Evolutionary conservation across 2,888 invertebrate genomes (phyloP).

Genomic region (Scaptomyza cyrtandrae): DNA sequence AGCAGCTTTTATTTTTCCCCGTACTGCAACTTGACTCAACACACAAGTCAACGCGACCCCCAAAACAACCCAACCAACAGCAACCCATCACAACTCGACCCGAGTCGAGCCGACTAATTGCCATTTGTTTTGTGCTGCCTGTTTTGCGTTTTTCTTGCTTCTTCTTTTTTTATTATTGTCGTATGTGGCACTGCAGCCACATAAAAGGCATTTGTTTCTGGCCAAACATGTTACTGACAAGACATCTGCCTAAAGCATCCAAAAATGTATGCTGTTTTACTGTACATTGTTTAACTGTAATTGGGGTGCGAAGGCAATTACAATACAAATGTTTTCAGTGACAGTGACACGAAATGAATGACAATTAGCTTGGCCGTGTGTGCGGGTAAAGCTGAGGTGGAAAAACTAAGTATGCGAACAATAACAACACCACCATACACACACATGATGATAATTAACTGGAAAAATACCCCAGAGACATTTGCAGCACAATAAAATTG

Average conservation of each 20-base stretch:
- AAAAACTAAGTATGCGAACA: constrained; percentile 22
- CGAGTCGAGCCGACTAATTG: constrained; percentile 58
- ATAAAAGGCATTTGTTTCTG: constrained; percentile 52
- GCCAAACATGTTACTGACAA: constrained; percentile 42
- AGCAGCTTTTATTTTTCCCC: constrained; percentile 56
- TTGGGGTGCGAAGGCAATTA: constrained; percentile 35
- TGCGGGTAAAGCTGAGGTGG: neutral
- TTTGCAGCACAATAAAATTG: constrained; percentile 17
- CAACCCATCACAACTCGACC: neutral
- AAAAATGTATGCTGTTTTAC: neutral
- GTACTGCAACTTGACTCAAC: constrained; percentile 12
- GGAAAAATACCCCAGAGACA: constrained; percentile 14
- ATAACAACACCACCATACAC: neutral
- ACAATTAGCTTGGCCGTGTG: constrained; percentile 20
- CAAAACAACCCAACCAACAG: neutral
- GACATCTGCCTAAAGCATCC: constrained; percentile 30
- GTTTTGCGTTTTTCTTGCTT: constrained; percentile 34
- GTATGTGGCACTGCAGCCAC: constrained; percentile 27
- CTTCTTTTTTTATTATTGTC: constrained; percentile 16
- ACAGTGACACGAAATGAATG: constrained; percentile 43
- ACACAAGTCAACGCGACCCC: neutral
- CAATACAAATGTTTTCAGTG: constrained; percentile 53
- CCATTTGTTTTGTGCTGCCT: constrained; percentile 46
- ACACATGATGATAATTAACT: constrained; percentile 42
- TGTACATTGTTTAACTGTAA: neutral